Conservation (phyloP, 30 jellyfish, hydroid and myxozoan species). For the Morbakka virulenta region DNA sequence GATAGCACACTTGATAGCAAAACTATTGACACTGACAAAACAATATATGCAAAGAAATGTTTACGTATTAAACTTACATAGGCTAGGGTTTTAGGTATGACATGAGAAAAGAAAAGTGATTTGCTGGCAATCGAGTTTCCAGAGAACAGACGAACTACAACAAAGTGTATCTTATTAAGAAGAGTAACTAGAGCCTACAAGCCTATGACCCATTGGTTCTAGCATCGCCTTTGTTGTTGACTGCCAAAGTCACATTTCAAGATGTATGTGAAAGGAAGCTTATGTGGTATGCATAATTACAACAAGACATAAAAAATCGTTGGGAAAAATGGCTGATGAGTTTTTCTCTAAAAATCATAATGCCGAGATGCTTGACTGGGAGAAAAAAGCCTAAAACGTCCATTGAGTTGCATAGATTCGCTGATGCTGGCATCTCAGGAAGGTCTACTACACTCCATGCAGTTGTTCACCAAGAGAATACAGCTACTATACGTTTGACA, state of each 20-base stretch:
- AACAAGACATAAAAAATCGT: neutral
- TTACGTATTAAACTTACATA: no score
- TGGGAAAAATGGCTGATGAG: constrained; percentile 4
- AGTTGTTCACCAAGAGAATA: neutral
- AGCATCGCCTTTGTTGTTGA: neutral
- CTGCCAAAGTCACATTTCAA: constrained; percentile 29
- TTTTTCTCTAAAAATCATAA: neutral
- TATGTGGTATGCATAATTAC: constrained; percentile 13
- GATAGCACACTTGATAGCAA: neutral
- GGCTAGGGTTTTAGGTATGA: no score
- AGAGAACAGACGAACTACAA: neutral
- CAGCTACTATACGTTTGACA: neutral
- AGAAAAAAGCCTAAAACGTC: neutral
- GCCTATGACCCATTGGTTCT: neutral
- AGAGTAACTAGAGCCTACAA: neutral
- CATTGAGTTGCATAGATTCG: constrained; percentile 17
- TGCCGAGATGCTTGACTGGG: constrained; percentile 19
- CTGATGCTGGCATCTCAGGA: constrained; percentile 23
- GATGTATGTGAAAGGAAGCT: constrained; percentile 17
- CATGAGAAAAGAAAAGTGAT: constrained; percentile 28
- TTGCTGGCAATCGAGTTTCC: constrained; percentile 10
- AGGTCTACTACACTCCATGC: constrained; percentile 12
- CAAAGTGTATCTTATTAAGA: constrained; percentile 25
- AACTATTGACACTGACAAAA: neutral
- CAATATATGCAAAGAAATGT: constrained; percentile 17